phyloP scores from a whole-genome alignment of 2,888 invertebrate genomes.

The Meghimatium bilineatum region DNA sequence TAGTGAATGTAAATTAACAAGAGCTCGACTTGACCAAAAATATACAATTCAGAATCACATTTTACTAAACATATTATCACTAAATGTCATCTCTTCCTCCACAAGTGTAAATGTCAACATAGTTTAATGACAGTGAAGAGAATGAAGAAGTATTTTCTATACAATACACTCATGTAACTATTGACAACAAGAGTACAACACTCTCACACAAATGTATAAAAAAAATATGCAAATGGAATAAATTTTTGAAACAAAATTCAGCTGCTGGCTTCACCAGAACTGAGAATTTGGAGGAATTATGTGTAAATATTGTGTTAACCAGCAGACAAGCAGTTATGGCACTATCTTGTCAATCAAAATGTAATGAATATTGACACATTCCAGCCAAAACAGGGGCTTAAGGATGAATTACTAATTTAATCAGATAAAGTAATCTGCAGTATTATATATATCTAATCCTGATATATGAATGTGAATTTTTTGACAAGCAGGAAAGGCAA shows the following conservation, averaged over 20 bases:
- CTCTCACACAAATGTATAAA: neutral
- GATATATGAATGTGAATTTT: too few species aligned
- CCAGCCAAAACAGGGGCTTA: too few species aligned
- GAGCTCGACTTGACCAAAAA: neutral
- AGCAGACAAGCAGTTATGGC: too few species aligned
- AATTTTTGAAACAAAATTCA: neutral
- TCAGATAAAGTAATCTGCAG: too few species aligned
- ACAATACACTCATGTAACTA: neutral
- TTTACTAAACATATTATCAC: neutral
- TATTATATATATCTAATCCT: too few species aligned
- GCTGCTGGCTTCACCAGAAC: neutral
- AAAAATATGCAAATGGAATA: neutral
- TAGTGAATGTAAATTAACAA: neutral
- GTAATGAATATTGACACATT: too few species aligned
- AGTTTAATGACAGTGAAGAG: neutral
- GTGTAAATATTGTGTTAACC: too few species aligned
- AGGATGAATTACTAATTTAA: too few species aligned
- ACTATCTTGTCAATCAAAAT: too few species aligned
- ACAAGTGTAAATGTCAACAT: neutral
- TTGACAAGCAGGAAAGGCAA: too few species aligned
- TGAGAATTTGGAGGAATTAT: neutral
- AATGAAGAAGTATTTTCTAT: neutral
- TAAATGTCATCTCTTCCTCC: neutral
- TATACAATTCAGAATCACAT: slow-evolving; percentile 10
- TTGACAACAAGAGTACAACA: neutral